phyloP scores from a whole-genome alignment of 2,113 vertebrate species.

The Thinocorus orbignyianus region DNA sequence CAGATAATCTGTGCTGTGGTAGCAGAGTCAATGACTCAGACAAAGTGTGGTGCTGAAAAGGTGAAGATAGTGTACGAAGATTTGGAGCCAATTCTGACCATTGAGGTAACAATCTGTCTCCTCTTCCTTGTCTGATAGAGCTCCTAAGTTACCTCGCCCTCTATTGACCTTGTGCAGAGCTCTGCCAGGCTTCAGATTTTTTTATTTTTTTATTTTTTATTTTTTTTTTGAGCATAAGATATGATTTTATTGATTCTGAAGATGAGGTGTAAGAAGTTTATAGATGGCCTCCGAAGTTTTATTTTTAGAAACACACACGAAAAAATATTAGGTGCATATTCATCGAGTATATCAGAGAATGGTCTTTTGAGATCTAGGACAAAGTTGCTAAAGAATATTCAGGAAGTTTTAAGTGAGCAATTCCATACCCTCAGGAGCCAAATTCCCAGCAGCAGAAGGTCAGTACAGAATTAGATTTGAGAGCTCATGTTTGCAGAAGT shows the following conservation, averaged over 20 bases:
- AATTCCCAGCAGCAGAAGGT: background rate
- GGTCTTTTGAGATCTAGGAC: background rate
- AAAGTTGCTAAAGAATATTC: background rate
- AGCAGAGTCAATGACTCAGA: slow-evolving; percentile 57
- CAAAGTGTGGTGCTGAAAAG: slow-evolving; percentile 21
- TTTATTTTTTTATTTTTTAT: too few species aligned
- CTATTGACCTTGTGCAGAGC: background rate
- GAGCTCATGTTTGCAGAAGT: background rate
- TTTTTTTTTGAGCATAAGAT: background rate
- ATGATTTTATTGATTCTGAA: background rate
- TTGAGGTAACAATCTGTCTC: slow-evolving; percentile 43
- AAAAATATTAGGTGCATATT: background rate
- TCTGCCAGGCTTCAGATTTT: background rate
- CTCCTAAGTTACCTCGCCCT: too few species aligned
- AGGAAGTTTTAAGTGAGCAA: background rate
- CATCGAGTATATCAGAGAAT: background rate
- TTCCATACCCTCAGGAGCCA: background rate
- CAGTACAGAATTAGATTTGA: background rate
- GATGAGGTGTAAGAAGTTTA: background rate
- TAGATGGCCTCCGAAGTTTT: background rate
- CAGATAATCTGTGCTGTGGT: slow-evolving; percentile 68
- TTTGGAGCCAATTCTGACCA: slow-evolving; percentile 65
- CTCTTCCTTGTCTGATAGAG: background rate
- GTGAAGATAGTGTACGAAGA: slow-evolving; percentile 65
- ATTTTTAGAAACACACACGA: background rate